These are phyloP conservation scores for Drosophila lacicola DNA, from an alignment of 2,888 invertebrate species.

Conservation along the genomic window DNA sequence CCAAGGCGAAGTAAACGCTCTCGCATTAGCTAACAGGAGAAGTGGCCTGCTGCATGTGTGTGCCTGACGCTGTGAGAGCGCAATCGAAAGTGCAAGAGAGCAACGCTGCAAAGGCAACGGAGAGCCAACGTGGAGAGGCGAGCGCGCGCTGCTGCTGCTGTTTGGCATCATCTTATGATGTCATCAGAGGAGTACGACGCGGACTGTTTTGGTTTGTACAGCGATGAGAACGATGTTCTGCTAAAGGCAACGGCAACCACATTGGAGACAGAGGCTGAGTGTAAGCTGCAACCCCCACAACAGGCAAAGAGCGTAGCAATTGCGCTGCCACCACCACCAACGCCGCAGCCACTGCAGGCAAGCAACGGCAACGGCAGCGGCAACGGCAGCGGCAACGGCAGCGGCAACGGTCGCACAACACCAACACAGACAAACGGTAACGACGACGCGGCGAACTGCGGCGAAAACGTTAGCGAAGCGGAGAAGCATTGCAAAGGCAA, in stretches of 20 bases:
- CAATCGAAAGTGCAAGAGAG: constrained; percentile 53
- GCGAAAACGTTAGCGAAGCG: constrained; percentile 59
- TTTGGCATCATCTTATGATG: constrained; percentile 93
- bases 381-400: constrained; percentile 36
- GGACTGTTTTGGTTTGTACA: constrained; percentile 96
- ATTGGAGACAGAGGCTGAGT: constrained; percentile 85
- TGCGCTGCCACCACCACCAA: constrained; percentile 40
- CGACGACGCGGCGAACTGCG: constrained; percentile 72
- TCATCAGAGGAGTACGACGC: constrained; percentile 98
- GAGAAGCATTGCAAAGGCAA: constrained; percentile 53
- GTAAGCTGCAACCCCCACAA: constrained; percentile 81
- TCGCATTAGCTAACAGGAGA: constrained; percentile 50
- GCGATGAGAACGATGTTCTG: constrained; percentile 92
- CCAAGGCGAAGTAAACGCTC: constrained; percentile 49
- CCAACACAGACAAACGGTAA: constrained; percentile 46
- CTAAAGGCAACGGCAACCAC: constrained; percentile 91
- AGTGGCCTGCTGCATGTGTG: constrained; percentile 50
- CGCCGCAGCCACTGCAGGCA: constrained; percentile 59
- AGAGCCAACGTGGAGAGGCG: constrained; percentile 62
- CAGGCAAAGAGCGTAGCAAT: constrained; percentile 42
- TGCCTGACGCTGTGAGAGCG: constrained; percentile 45
- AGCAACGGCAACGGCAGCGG: constrained; percentile 62
- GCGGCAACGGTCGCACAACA: constrained; percentile 40
- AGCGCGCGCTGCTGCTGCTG: constrained; percentile 85
- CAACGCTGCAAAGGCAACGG: constrained; percentile 27